Evolutionary conservation across 53 echinoderm and acorn worm genomes (phyloP).

Genomic region (Mesocentrotus franciscanus): DNA sequence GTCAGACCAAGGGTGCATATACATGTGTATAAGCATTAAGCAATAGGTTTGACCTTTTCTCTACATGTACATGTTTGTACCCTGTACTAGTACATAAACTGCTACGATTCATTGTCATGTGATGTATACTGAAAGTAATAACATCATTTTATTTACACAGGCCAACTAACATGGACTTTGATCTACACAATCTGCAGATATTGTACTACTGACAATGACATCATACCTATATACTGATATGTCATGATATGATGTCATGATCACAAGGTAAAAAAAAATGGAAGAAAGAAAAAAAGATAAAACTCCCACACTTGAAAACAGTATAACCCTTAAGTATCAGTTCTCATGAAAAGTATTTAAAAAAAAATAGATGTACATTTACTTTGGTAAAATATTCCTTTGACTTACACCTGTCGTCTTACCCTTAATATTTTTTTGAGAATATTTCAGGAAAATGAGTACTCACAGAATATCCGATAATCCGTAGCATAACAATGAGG

Average conservation of each 20-base stretch:
- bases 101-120: not conserved
- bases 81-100: not conserved
- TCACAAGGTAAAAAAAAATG: not conserved
- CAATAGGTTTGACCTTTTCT: not conserved
- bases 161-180: not conserved
- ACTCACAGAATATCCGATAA: no score
- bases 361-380: no score
- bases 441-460: no score
- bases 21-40: no score
- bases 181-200: not conserved
- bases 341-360: no score
- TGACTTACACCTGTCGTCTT: no score
- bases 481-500: no score
- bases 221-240: not conserved
- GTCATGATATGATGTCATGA: slow-evolving; percentile 14
- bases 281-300: no score
- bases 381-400: no score
- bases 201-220: not conserved
- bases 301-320: no score
- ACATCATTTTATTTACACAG: not conserved
- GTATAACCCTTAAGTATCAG: no score
- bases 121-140: not conserved
- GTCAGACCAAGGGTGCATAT: not conserved
- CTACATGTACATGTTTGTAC: not conserved
- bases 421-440: no score